Evolutionary conservation across 2,113 vertebrate species (phyloP), one percentile per base, ranked within the genome.

Genomic region (Vidua macroura): DNA sequence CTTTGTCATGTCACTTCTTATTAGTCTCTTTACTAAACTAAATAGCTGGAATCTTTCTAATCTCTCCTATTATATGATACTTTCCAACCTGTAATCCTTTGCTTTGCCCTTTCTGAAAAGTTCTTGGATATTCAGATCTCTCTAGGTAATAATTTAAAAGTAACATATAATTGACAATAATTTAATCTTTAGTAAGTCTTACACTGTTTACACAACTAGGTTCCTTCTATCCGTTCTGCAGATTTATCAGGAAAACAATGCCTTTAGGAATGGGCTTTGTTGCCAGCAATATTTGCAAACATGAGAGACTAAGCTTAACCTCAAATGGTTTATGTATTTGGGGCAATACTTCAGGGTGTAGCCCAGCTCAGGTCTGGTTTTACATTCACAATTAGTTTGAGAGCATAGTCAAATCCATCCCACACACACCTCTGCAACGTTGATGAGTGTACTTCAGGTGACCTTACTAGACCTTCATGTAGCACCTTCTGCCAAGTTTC

Each of bases 41-140:
- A 96, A 88, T 83, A 96, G 87, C 85, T 87, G 49, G 59, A 96
- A 95, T 96, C 78, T 83, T 95, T 95, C 94, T 88, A 97, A 96
- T 96, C 94, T 96, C 72, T 93, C 55, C 55, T 86, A 88, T 90
- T 92, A 88, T 53, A 76, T 82, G 48, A 59, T 91, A 75, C 30
- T 89, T 53, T 85, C 70, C 74, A 93, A 68, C 49, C 28, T 83
- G n/a, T 78, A 95, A 93, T 92, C 17, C 8, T 93, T 86, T 83
- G 33, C 72, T 96, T 91, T 95, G 68, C 79, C 83, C 90, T 94
- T 80, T 86, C 79, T 90, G 60, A 94, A 94, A 81, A 95, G 55
- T 95, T 91, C 73, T 85, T 91, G 79, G 48, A 83, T 78, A 80
- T 56, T 91, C 64, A 95, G 51, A 35, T 91, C 67, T 74, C 66